These are phyloP conservation scores for Onychomys torridus DNA, from an alignment of 2,797 vertebrate genomes.

Conservation along the genomic window DNA sequence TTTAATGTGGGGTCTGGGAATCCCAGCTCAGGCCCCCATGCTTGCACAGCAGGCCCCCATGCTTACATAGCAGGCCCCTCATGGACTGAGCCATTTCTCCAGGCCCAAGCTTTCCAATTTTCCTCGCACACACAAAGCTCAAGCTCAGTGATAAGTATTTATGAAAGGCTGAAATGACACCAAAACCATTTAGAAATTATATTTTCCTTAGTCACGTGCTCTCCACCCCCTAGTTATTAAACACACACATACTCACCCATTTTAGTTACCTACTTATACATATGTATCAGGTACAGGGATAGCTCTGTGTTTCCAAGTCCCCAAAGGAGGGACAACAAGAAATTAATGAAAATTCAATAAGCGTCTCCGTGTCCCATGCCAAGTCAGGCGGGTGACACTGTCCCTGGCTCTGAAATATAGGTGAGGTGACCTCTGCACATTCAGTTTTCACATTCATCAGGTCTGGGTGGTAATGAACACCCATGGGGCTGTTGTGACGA, in stretches of 20 bases:
- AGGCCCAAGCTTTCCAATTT: neutral
- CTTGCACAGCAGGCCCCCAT: neutral
- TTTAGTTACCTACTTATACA: neutral
- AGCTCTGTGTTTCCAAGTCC: neutral
- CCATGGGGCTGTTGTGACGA: neutral
- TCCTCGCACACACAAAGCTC: neutral
- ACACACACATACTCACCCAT: neutral
- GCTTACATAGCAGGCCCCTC: neutral
- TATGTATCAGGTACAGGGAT: neutral
- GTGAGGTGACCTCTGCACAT: neutral
- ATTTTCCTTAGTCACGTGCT: neutral
- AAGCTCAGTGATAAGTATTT: constrained; percentile 26
- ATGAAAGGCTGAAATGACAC: constrained; percentile 20
- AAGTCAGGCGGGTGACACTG: neutral
- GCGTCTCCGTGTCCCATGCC: neutral
- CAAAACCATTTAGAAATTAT: constrained; percentile 26
- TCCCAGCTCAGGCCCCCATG: neutral
- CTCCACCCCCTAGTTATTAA: neutral
- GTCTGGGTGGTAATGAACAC: neutral
- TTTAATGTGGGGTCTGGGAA: neutral
- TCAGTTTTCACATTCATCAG: neutral
- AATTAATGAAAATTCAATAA: neutral
- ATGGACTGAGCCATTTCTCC: neutral
- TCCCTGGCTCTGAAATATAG: neutral
- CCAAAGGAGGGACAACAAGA: neutral